Evolutionary conservation across 2,797 vertebrate genomes (phyloP), one percentile per base, ranked within the genome.

Genomic region (Picus viridis): DNA sequence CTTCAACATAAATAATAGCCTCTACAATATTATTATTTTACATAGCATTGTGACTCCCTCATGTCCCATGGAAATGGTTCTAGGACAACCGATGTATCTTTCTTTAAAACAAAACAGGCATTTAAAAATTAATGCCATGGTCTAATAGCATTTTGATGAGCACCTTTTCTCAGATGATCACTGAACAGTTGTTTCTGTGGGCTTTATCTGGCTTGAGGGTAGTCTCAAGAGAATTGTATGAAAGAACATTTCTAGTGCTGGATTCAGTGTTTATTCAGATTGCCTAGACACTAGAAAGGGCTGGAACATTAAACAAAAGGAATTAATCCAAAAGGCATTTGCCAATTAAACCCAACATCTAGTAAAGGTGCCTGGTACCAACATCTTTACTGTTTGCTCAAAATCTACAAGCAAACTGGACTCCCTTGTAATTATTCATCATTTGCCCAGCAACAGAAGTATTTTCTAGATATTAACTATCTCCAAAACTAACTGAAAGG

Each of bases 21-120:
- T 89, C 24, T 92, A 49, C 63, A 34, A 74, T 75, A 27, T 86
- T 92, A 71, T 89, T 8, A 10, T 89, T 94, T 95, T 83, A 71
- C 11, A 17, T 71, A 67, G 56, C 18, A 5, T 68, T 86, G 43
- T 45, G 29, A 39, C 22, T 93, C 43, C 8, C 62, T 84, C 10
- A 41, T 67, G 4, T 86, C 54, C 51, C 29, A 22, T 7, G 78
- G 69, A 80, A 76, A 45, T 32, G 12, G 4, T 54, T 91, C 73
- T 74, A 43, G 18, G 12, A 61, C 13, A 70, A 36, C 3, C 53
- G 32, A n/a, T 0, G 0, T 45, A 17, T 45, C 29, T 65, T 91
- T 80, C 11, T 34, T 75, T 45, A 27, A 91, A 58, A 69, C 7
- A 32, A 63, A 47, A 8, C 20, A 22, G 39, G 7, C 7, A 6